A percentile compares a stretch with the other conserved stretches of the same genome.
Evolutionary conservation across 2,113 vertebrate species (phyloP).

Genomic region (Megaleporinus macrocephalus): DNA sequence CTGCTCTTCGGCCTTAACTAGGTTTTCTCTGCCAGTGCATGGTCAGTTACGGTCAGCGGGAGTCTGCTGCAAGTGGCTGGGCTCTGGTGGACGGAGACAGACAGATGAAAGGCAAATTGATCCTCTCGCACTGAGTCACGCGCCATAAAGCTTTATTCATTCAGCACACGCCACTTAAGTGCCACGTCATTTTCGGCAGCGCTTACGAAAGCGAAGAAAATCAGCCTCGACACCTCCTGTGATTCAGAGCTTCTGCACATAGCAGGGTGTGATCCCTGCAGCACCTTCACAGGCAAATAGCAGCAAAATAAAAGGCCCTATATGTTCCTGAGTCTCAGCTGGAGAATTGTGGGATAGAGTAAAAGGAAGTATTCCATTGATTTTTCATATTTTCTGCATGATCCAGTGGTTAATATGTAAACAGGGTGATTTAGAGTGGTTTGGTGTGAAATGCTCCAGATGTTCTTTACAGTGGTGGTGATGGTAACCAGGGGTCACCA

Average conservation of each 20-base stretch:
- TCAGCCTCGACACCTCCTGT: not conserved
- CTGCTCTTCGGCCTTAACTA: not conserved
- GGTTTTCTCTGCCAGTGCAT: not conserved
- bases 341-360: too few relatives aligned
- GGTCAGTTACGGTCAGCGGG: not conserved
- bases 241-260: slow-evolving; percentile 2
- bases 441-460: too few relatives aligned
- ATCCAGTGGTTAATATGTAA: too few relatives aligned
- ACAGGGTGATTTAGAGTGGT: too few relatives aligned
- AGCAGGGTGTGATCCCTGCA: not conserved
- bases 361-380: too few relatives aligned
- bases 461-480: too few relatives aligned
- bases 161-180: not conserved
- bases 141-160: not conserved
- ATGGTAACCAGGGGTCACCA: too few relatives aligned
- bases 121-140: not conserved
- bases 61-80: not conserved
- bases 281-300: not conserved
- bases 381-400: too few relatives aligned
- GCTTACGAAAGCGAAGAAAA: not conserved
- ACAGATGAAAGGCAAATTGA: not conserved
- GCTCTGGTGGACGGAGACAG: not conserved
- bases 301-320: too few relatives aligned
- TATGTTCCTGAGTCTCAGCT: too few relatives aligned
- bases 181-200: not conserved